Base-by-base conservation (phyloP, 2,888 invertebrate genomes). In the Dioctria linearis region DNA sequence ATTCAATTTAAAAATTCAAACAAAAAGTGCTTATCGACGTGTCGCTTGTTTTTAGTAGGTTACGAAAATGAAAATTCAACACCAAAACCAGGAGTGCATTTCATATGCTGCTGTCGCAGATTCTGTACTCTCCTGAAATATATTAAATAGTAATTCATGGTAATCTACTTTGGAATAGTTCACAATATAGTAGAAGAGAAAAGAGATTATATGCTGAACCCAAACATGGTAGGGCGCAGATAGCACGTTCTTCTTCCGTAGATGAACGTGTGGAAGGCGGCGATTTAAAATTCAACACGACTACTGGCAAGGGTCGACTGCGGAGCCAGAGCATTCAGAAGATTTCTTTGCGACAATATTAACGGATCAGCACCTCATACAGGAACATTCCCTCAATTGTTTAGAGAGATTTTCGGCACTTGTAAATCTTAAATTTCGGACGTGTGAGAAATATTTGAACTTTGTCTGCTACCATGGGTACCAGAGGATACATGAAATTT, bases 311-410 rank as follows among this genome's bases (percentile, higher is more conserved):
- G 13, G 51, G 43, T 59, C 40, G 57, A n/a, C 57, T 42, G 42
- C 57, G 42, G 59, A 13, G 57, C 57, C 57, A 42, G 59, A 13
- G 57, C 57, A 73, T 73, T 57, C 59, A 59, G 39, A 73, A 59
- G 73, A 59, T 57, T 73, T 73, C 73, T 57, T 59, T 73, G 73
- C 73, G 59, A 73, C 54, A 73, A 73, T 73, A 73, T 73, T 73
- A 73, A 73, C 73, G 43, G 59, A 73, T 73, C 73, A 73, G n/a
- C 73, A 73, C 59, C 40, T 73, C 57, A 57, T 73, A 73, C 54
- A 73, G 40, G 59, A 57, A 73, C 40, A 57, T 73, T 59, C 57
- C 59, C 73, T 59, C 73, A 57, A 73, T 73, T 73, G 73, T 73
- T 73, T 73, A 57, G 73, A 73, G 73, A 57, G 73, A 59, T 73